Conservation (phyloP, 2,888 invertebrate species). For the Pocota personata region DNA sequence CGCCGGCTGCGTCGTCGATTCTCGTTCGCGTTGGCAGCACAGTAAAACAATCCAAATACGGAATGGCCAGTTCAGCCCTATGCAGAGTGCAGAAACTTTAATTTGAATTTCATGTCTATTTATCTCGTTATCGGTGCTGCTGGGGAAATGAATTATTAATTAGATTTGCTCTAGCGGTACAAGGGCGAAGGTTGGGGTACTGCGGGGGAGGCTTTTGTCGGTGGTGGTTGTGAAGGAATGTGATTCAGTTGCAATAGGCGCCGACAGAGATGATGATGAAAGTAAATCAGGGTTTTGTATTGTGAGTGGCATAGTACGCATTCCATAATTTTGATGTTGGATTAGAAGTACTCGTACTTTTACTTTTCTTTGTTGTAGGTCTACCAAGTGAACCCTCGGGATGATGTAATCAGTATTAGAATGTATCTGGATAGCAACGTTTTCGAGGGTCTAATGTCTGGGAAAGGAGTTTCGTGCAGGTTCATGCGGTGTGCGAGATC, state of each 20-base stretch:
- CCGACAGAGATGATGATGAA: constrained; percentile 9
- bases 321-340: neutral
- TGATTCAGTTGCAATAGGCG: constrained; percentile 2
- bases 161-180: constrained; percentile 39
- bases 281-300: neutral
- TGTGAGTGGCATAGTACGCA: neutral
- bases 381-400: neutral
- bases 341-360: neutral
- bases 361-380: neutral
- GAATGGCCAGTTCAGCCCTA: constrained; percentile 24
- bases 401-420: neutral
- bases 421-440: no score
- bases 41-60: constrained; percentile 59
- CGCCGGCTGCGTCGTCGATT: neutral
- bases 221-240: constrained; percentile 6
- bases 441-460: no score
- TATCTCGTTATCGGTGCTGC: constrained; percentile 64
- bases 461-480: no score
- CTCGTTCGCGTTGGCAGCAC: neutral
- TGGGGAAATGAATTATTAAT: constrained; percentile 69
- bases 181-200: constrained; percentile 22
- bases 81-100: constrained; percentile 61
- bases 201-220: neutral
- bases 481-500: no score
- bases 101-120: constrained; percentile 72